A percentile compares a stretch with the other conserved stretches of the same genome.
Evolutionary conservation across 2,888 invertebrate species (phyloP).

Genomic region (Sturmia bella): DNA sequence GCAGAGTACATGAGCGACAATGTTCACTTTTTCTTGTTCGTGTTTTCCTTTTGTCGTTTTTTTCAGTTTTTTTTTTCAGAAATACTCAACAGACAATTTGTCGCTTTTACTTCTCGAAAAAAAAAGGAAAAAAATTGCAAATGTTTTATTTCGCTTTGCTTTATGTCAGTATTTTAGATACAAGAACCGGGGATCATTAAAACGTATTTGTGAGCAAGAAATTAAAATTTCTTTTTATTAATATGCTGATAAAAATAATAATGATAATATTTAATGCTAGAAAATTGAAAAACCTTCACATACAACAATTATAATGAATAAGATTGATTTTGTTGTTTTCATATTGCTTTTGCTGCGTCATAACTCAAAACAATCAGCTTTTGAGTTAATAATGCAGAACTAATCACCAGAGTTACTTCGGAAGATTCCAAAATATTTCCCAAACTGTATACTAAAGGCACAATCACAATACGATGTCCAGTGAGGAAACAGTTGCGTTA

Average conservation of each 20-base stretch:
- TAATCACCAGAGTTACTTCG: no score
- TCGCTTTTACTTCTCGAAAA: constrained; percentile 31
- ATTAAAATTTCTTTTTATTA: constrained; percentile 24
- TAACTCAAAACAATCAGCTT: background rate
- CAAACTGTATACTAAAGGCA: no score
- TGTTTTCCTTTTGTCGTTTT: background rate
- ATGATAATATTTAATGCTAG: background rate
- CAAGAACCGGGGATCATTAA: constrained; percentile 53
- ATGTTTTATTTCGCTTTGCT: constrained; percentile 2
- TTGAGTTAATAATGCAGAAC: background rate
- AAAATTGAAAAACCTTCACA: constrained; percentile 3
- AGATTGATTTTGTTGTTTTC: constrained; percentile 11
- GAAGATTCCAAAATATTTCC: no score
- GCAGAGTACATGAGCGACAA: constrained; percentile 11
- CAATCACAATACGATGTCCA: no score
- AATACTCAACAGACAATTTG: constrained; percentile 59
- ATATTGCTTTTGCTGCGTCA: background rate
- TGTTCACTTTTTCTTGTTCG: constrained; percentile 13
- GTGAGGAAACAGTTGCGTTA: no score
- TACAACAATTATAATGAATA: constrained; percentile 12
- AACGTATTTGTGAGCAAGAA: constrained; percentile 7
- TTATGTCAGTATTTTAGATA: constrained; percentile 12
- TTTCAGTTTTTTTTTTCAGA: constrained; percentile 7
- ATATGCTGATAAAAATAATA: constrained; percentile 33
- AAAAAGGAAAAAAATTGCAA: background rate